Conservation (phyloP, 92 coral and sea anemone species). For the Porites cylindrica region DNA sequence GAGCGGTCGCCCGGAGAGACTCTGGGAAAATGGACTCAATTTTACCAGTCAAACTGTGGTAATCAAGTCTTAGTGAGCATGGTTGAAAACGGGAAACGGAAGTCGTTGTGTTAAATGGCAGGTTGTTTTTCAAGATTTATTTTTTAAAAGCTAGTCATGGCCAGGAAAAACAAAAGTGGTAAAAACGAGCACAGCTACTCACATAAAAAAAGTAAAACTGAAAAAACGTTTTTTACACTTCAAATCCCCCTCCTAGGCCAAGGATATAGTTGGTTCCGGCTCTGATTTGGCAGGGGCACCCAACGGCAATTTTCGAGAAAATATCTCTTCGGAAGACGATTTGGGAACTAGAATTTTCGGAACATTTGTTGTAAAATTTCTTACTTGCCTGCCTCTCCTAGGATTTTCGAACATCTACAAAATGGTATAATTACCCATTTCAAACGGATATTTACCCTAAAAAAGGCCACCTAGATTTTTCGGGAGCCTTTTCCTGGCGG, state of each 20-base stretch:
- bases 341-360: too few relatives aligned
- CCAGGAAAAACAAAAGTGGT: slow-evolving; percentile 8
- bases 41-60: slow-evolving; percentile 22
- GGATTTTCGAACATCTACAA: too few relatives aligned
- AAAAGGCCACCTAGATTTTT: too few relatives aligned
- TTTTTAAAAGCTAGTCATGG: background rate
- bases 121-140: slow-evolving; percentile 7
- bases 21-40: slow-evolving; percentile 8
- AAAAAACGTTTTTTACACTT: background rate
- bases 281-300: too few relatives aligned
- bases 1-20: slow-evolving; percentile 21
- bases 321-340: too few relatives aligned
- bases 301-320: too few relatives aligned
- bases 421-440: too few relatives aligned
- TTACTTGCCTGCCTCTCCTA: too few relatives aligned
- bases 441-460: too few relatives aligned
- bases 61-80: slow-evolving; percentile 4
- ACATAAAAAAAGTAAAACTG: background rate
- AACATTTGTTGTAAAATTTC: too few relatives aligned
- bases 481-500: too few relatives aligned
- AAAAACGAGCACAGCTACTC: slow-evolving; percentile 16
- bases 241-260: background rate
- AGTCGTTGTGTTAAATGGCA: slow-evolving; percentile 22
- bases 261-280: background rate
- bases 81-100: slow-evolving; percentile 10